Evolutionary conservation across 2,113 vertebrate species (phyloP).

Genomic region (Leptobrachium leishanense): DNA sequence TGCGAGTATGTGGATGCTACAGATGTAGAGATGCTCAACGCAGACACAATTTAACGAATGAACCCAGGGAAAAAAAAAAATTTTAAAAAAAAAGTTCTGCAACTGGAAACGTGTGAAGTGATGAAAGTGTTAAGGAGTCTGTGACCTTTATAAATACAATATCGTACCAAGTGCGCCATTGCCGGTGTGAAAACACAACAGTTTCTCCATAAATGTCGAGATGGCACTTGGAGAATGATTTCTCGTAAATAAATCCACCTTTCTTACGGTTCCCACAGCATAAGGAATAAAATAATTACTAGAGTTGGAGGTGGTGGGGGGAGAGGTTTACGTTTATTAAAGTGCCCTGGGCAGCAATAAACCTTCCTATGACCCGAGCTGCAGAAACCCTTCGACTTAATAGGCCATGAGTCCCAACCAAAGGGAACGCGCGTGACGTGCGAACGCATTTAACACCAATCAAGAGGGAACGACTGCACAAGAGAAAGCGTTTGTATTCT

Average conservation of each 20-base stretch:
- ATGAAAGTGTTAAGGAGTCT: not conserved
- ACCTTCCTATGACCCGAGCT: slow-evolving; percentile 41
- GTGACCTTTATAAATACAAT: not conserved
- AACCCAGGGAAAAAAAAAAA: no score
- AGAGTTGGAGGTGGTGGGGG: slow-evolving; percentile 20
- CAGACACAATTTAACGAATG: no score
- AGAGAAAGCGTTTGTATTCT: not conserved
- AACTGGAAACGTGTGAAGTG: not conserved
- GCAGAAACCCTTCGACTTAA: slow-evolving; percentile 45
- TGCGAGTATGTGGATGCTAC: no score
- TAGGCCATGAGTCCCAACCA: slow-evolving; percentile 37
- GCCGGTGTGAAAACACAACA: not conserved
- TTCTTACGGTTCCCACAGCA: slow-evolving; percentile 42
- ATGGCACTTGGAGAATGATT: not conserved
- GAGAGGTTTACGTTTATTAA: slow-evolving; percentile 28
- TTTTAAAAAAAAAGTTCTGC: no score
- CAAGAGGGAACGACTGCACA: not conserved
- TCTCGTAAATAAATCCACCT: slow-evolving; percentile 27
- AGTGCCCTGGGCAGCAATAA: slow-evolving; percentile 48
- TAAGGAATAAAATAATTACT: slow-evolving; percentile 47
- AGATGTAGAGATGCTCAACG: no score
- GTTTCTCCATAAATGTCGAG: no score
- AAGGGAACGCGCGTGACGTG: slow-evolving; percentile 19
- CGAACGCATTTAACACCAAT: slow-evolving; percentile 4
- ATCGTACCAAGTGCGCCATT: not conserved